These are phyloP conservation scores for Mus spretus DNA, from an alignment of 2,797 vertebrate species.

Conservation along the genomic window DNA sequence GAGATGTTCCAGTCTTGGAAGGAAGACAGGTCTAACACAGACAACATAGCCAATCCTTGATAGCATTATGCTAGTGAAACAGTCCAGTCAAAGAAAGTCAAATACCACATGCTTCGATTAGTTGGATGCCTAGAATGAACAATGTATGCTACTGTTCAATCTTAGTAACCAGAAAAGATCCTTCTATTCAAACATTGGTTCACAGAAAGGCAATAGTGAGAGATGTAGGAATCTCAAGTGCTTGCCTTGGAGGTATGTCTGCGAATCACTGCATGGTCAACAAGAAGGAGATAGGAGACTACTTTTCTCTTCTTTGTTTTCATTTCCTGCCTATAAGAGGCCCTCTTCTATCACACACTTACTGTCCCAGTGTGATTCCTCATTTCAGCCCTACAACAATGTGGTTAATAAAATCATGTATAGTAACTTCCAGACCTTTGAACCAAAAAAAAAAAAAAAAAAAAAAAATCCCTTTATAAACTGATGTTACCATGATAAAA, in stretches of 20 bases:
- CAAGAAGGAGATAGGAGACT: not conserved
- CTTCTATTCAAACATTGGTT: not conserved
- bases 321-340: not conserved
- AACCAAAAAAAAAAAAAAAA: not conserved
- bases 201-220: not conserved
- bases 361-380: not conserved
- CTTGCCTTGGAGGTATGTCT: not conserved
- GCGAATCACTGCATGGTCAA: fast-evolving
- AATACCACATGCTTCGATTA: not conserved
- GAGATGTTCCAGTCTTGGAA: not conserved
- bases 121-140: not conserved
- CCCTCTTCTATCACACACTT: too few relatives aligned
- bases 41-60: not conserved
- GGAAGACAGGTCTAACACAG: not conserved
- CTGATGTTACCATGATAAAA: not conserved
- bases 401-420: not conserved
- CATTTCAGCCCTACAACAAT: not conserved
- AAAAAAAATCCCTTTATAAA: not conserved
- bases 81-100: not conserved
- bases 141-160: not conserved
- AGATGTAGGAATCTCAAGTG: fast-evolving
- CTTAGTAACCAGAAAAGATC: too few relatives aligned
- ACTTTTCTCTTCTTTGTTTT: not conserved
- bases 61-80: not conserved
- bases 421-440: too few relatives aligned